These are phyloP conservation scores for Poeciliopsis prolifica DNA, from an alignment of 2,113 vertebrate genomes.

Conservation along the genomic window DNA sequence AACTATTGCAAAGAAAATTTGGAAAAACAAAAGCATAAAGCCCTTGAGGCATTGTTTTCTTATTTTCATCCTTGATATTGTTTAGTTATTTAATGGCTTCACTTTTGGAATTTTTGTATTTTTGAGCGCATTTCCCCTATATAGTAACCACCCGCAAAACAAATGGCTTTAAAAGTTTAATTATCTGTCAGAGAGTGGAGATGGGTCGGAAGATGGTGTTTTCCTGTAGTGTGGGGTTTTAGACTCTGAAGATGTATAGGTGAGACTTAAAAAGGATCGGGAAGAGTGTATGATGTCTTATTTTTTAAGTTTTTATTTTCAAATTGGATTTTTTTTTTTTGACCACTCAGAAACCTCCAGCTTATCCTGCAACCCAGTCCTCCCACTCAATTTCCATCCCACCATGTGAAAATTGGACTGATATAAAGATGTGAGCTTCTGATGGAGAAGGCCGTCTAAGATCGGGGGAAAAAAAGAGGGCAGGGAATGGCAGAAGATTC, in stretches of 20 bases:
- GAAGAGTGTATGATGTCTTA: conserved; percentile 13
- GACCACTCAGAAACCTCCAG: conserved; percentile 73
- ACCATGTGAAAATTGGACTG: conserved; percentile 74
- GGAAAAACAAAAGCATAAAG: not conserved
- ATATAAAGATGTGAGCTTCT: conserved; percentile 76
- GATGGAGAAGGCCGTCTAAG: conserved; percentile 65
- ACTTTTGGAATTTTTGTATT: conserved; percentile 23
- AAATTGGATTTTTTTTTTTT: conserved; percentile 79
- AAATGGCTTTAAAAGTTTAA: conserved; percentile 37
- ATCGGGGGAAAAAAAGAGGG: conserved; percentile 57
- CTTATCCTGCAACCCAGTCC: conserved; percentile 76
- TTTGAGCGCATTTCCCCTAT: conserved; percentile 7
- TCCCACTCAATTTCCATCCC: conserved; percentile 79
- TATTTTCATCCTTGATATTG: conserved; percentile 16
- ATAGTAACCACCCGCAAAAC: conserved; percentile 29
- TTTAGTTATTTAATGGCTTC: conserved; percentile 28
- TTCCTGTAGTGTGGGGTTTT: conserved; percentile 48
- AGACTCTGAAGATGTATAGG: conserved; percentile 55
- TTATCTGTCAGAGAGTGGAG: conserved; percentile 28
- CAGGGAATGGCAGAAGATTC: conserved; percentile 57
- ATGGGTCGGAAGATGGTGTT: conserved; percentile 8
- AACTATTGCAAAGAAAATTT: not conserved
- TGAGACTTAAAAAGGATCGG: conserved; percentile 29
- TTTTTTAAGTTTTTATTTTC: conserved; percentile 31
- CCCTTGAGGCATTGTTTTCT: not conserved